phyloP scores from a whole-genome alignment of 64 coral and sea anemone genomes.

The Montipora cactus region DNA sequence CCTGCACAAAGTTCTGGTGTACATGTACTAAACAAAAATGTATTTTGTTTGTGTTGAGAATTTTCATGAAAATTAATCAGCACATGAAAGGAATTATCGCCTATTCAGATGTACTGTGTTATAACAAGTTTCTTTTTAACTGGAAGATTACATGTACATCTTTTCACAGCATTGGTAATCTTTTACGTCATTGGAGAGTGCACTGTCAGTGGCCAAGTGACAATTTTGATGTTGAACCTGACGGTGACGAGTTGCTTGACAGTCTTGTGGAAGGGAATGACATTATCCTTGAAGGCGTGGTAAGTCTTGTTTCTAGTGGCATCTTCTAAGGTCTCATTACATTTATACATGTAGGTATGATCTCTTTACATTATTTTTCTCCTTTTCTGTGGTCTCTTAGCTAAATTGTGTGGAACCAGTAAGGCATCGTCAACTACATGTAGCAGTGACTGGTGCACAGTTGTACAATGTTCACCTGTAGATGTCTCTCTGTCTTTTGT shows the following conservation, averaged over 20 bases:
- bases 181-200: conserved; percentile 81
- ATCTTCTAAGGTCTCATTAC: neutral
- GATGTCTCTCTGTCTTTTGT: neutral
- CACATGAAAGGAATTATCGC: neutral
- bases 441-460: no score
- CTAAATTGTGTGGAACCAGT: neutral
- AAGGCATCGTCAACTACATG: no score
- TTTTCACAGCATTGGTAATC: conserved; percentile 60
- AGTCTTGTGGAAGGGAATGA: conserved; percentile 95
- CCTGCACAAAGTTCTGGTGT: no score
- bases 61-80: no score
- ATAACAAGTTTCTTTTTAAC: neutral
- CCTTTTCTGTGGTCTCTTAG: neutral
- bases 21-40: no score
- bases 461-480: neutral
- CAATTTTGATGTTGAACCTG: conserved; percentile 38
- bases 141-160: neutral
- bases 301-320: conserved; percentile 13
- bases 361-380: no score
- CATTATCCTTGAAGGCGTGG: conserved; percentile 89
- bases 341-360: neutral
- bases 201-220: conserved; percentile 82
- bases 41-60: no score
- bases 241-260: conserved; percentile 88
- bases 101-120: no score